Base-by-base conservation (phyloP, 2,797 vertebrate species). In the Sebastes flavidus region DNA sequence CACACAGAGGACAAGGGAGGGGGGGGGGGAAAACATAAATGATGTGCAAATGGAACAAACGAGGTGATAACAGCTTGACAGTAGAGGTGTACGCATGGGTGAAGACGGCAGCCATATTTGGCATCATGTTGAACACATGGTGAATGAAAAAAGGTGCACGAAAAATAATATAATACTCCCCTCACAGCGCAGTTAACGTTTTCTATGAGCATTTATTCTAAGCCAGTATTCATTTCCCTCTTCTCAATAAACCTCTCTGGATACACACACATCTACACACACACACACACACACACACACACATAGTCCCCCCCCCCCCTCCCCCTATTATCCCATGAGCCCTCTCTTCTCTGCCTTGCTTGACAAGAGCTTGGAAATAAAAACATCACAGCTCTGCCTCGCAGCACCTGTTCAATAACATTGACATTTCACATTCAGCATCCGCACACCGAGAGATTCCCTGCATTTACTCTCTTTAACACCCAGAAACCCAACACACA, bases 381-480 rank as follows among this genome's bases (percentile, higher is more conserved):
- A 96, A 95, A 94, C 94, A 95, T 95, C 92, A 95, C 89, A 91
- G 89, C 85, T 88, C 90, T 91, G 94, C 94, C 92, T 94, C 88
- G 89, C 94, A 94, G 95, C 93, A 94, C 95, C 95, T 94, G 94
- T 95, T 95, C 94, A 95, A 96, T 96, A 96, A 95, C 95, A 95
- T 90, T 94, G 95, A 96, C 95, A 95, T 96, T 95, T 95, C 93
- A 92, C 93, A 95, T 95, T 94, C 93, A 92, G 88, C 85, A 92
- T 91, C 84, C 85, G 75, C 91, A 87, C 90, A 91, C 84, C n/a
- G 78, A 77, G 86, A 89, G 87, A 87, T 87, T 91, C 92, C 77
- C 83, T 75, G 80, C 90, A 83, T 90, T 94, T 88, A 91, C 87
- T 89, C 89, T 88, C 80, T 91, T 92, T 90, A 93, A 93, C 89